phyloP scores from a whole-genome alignment of 2,113 vertebrate species.

The Arothron firmamentum region DNA sequence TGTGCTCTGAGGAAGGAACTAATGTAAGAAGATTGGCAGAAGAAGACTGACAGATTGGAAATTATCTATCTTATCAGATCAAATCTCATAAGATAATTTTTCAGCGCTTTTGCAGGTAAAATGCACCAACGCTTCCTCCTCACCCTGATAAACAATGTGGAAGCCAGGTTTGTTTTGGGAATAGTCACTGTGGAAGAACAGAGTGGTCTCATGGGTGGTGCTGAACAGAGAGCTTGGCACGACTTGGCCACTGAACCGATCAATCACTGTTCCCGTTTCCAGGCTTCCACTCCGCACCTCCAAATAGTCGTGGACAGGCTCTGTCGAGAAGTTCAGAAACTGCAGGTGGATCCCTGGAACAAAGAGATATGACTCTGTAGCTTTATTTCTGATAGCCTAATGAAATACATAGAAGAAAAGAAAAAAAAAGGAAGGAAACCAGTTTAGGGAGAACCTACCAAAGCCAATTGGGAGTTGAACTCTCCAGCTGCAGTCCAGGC shows the following conservation, averaged over 20 bases:
- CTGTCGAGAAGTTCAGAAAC: conserved; percentile 96
- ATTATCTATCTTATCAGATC: no score
- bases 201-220: conserved; percentile 94
- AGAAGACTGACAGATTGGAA: no score
- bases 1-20: no score
- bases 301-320: conserved; percentile 96
- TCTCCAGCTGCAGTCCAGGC: conserved; percentile 94
- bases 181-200: conserved; percentile 97
- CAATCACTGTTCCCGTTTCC: conserved; percentile 87
- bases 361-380: conserved; percentile 8
- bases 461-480: conserved; percentile 91
- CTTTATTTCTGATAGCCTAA: not conserved
- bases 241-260: conserved; percentile 87
- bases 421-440: not conserved
- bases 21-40: no score
- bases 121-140: conserved; percentile 29
- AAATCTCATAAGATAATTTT: no score
- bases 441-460: conserved; percentile 72
- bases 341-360: conserved; percentile 91
- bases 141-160: conserved; percentile 92
- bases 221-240: conserved; percentile 89
- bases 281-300: conserved; percentile 89
- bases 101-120: no score
- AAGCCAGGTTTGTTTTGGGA: conserved; percentile 97
- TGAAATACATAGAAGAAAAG: not conserved